Conservation (phyloP, 1,140 invertebrate genomes). For the Eupeodes corollae region DNA sequence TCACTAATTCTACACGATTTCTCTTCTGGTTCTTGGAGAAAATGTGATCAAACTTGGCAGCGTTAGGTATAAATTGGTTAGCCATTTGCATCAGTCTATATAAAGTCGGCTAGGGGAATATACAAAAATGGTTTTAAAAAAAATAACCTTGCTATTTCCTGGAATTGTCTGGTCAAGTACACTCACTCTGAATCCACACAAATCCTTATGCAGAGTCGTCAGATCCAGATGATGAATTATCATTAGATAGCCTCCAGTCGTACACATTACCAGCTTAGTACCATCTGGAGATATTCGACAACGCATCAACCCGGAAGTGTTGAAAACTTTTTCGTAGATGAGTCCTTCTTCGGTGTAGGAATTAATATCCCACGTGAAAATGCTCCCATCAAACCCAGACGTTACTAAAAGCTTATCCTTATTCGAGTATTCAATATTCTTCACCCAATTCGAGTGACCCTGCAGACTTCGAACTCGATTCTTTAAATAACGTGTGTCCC, state of each 20-base stretch:
- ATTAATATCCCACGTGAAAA: conserved; percentile 92
- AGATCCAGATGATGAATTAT: conserved; percentile 82
- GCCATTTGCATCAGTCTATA: conserved; percentile 81
- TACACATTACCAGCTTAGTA: conserved; percentile 80
- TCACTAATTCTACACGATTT: conserved; percentile 80
- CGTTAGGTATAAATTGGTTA: conserved; percentile 65
- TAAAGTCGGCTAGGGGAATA: conserved; percentile 76
- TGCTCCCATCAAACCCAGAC: conserved; percentile 85
- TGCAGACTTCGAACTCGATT: conserved; percentile 61
- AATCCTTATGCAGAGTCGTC: conserved; percentile 62
- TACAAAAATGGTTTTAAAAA: neutral
- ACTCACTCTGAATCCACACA: conserved; percentile 71
- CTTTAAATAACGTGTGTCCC: conserved; percentile 80
- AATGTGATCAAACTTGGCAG: conserved; percentile 66
- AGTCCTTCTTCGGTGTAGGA: conserved; percentile 67
- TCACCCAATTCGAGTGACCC: conserved; percentile 92
- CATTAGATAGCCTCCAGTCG: conserved; percentile 78
- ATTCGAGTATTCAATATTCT: conserved; percentile 89
- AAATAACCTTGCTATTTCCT: neutral
- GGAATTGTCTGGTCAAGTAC: neutral
- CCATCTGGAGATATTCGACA: conserved; percentile 75
- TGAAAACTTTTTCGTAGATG: conserved; percentile 70
- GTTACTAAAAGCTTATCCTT: conserved; percentile 75
- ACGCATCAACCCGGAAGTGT: conserved; percentile 61
- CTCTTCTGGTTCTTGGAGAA: conserved; percentile 59